Percentiles rank a stretch among this genome's conserved stretches.
These are phyloP conservation scores for Chelonoidis abingdonii DNA, from an alignment of 2,113 vertebrate genomes.

Conservation along the genomic window DNA sequence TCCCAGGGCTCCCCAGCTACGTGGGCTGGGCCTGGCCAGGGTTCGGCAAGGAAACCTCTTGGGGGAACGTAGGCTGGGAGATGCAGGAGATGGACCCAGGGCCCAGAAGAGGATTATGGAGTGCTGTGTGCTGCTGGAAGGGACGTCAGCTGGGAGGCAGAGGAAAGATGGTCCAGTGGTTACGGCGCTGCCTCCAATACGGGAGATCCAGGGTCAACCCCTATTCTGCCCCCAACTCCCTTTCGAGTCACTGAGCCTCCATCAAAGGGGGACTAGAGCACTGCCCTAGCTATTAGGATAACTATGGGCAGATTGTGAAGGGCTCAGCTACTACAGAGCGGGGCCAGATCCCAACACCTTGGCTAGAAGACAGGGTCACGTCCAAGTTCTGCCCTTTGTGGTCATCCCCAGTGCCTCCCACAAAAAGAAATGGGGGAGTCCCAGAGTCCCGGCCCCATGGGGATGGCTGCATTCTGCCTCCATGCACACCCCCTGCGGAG, in stretches of 20 bases:
- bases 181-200: neutral
- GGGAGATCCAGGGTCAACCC: neutral
- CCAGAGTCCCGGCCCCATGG: too few relatives aligned
- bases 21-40: too few relatives aligned
- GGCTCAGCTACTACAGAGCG: neutral
- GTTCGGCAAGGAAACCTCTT: too few relatives aligned
- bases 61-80: neutral
- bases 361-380: neutral
- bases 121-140: neutral
- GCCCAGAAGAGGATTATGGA: neutral
- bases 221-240: neutral
- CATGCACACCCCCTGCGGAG: too few relatives aligned
- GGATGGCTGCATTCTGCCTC: neutral
- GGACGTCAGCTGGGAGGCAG: too few relatives aligned
- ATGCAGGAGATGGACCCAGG: neutral
- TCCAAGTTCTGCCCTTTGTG: neutral
- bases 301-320: neutral
- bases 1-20: too few relatives aligned
- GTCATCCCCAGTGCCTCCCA: neutral
- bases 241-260: too few relatives aligned
- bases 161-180: neutral
- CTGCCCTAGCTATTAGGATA: neutral
- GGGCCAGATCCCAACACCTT: neutral
- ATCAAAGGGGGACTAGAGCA: too few relatives aligned
- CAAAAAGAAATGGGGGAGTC: too few relatives aligned